phyloP scores from a whole-genome alignment of 2,113 vertebrate genomes.

The Rhizomys pruinosus region DNA sequence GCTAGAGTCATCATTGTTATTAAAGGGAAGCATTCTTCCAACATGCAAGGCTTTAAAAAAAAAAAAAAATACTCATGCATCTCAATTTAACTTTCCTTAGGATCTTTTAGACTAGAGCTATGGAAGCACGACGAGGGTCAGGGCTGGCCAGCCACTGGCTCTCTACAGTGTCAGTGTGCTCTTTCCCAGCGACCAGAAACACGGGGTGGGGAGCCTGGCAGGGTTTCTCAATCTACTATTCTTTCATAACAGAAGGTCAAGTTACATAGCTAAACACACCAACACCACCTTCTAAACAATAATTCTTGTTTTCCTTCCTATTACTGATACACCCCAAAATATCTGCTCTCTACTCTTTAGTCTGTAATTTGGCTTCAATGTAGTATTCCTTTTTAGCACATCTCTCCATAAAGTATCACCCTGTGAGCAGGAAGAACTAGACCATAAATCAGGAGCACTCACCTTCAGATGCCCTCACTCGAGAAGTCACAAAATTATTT shows the following conservation, averaged over 20 bases:
- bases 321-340: neutral
- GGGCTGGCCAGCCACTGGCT: neutral
- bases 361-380: neutral
- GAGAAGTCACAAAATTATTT: neutral
- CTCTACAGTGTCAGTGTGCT: neutral
- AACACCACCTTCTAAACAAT: neutral
- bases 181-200: neutral
- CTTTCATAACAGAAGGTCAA: neutral
- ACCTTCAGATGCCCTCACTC: neutral
- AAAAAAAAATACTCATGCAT: neutral
- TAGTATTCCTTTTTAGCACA: neutral
- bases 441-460: neutral
- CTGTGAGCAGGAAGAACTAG: neutral
- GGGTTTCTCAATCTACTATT: neutral
- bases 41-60: neutral
- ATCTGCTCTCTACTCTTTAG: neutral
- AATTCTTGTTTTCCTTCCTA: neutral
- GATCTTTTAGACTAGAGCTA: neutral
- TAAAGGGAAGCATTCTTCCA: constrained; percentile 2
- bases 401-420: neutral
- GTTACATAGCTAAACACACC: too few relatives aligned
- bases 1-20: neutral
- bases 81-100: neutral
- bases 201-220: neutral
- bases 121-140: neutral